Base-by-base conservation (phyloP, 2,888 invertebrate species). In the Linnaemya vulpina region DNA sequence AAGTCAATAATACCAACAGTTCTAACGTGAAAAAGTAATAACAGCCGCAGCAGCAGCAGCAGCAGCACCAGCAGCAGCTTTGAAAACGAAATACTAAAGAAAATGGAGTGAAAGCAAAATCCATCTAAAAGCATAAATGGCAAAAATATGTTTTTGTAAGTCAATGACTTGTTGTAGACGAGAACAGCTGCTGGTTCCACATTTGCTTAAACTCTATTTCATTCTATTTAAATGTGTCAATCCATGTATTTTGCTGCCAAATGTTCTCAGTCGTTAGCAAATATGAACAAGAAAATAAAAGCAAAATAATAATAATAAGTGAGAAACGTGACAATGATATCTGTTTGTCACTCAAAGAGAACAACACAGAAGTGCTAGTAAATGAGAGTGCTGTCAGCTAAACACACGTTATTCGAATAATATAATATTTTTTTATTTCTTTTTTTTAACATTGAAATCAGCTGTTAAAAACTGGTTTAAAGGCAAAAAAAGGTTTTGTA, bases 271-370 rank as follows among this genome's bases (percentile, higher is more conserved):
- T 46, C 46, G 35, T 55, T 70, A 55, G 53, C 4, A 53, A 53
- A 53, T 22, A 53, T 22, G 20, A 53, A 53, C 22, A 53, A 22
- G 11, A 17, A 25, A 43, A 58, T 35, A 43, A 55, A 71, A 43
- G 10, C 38, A 20, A 30, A 38, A n/a, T 38, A 20, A 40, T 38
- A 20, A 40, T 25, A 60, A 38, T 49, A 62, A 62, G 15, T 20
- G 25, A 7, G 25, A 65, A 53, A 77, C 77, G 68, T 77, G 68
- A 70, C 60, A 60, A 77, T 40, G 40, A 60, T 77, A 70, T 49
- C 58, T 38, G 25, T 60, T 68, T 77, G 55, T 46, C 65, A 60
- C 25, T 30, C 49, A 35, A n/a, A n/a, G n/a, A n/a, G n/a, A n/a
- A n/a, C n/a, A n/a, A n/a, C n/a, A n/a, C n/a, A n/a, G n/a, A n/a